phyloP scores from a whole-genome alignment of 1,140 invertebrate genomes.

The Babylonia areolata region DNA sequence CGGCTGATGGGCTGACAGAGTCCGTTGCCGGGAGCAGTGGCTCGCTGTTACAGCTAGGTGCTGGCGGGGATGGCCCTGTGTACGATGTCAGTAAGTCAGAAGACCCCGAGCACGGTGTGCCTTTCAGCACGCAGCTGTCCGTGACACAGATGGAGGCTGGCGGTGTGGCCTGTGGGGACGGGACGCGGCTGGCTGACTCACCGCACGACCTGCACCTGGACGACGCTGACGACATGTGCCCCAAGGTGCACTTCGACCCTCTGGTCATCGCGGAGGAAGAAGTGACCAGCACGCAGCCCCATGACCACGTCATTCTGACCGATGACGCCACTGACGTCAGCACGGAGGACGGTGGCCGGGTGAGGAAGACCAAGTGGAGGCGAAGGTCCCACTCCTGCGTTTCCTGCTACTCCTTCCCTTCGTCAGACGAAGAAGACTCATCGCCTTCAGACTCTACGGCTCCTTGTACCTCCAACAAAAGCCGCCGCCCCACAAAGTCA shows the following conservation, averaged over 20 bases:
- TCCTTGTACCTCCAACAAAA: background rate
- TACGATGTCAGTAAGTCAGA: no score
- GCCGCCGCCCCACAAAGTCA: background rate
- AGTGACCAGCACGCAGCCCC: slow-evolving; percentile 13
- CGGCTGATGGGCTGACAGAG: no score
- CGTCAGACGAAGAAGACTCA: background rate
- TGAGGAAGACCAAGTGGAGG: background rate
- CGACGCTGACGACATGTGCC: background rate
- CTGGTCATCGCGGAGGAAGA: slow-evolving; percentile 34
- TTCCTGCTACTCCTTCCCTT: background rate
- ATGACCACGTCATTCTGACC: background rate
- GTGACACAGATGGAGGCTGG: no score
- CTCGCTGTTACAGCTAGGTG: no score
- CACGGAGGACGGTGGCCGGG: background rate
- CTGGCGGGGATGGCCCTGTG: no score
- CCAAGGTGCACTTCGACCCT: slow-evolving; percentile 13
- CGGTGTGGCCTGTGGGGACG: background rate
- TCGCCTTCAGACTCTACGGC: background rate
- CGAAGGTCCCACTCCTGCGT: background rate
- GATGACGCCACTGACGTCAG: no score
- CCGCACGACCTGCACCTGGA: background rate
- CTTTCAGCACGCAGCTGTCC: no score
- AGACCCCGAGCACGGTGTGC: no score
- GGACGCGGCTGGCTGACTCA: background rate
- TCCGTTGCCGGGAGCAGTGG: no score